Percentiles rank a stretch among this genome's conserved stretches.
Conservation (phyloP, 2,113 vertebrate species). For the Apeltes quadracus region DNA sequence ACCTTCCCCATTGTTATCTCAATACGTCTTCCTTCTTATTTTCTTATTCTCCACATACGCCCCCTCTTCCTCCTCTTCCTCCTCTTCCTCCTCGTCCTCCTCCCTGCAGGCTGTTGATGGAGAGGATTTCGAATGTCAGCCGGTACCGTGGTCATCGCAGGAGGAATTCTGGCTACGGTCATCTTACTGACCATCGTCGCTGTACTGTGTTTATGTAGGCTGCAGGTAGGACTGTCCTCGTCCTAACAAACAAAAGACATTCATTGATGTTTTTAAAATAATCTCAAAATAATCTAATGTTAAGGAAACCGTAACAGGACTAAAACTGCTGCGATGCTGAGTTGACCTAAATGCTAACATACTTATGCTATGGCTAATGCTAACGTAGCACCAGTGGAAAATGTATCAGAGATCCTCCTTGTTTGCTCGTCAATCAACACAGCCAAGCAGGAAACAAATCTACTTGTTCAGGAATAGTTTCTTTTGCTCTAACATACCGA, state of each 20-base stretch:
- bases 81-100: neutral
- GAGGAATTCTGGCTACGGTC: conserved; percentile 96
- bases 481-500: no score
- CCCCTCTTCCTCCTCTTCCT: neutral
- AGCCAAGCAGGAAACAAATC: no score
- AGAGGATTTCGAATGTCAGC: conserved; percentile 98
- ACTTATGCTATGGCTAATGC: neutral
- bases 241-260: neutral
- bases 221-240: conserved; percentile 82
- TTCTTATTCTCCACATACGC: no score
- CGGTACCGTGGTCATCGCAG: conserved; percentile 99
- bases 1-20: neutral
- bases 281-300: neutral
- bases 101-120: conserved; percentile 86
- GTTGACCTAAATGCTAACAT: neutral
- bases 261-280: neutral
- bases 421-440: no score
- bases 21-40: neutral
- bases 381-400: no score
- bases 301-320: neutral
- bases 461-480: no score
- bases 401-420: no score
- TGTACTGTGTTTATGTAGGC: conserved; percentile 87
- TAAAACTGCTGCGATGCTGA: neutral
- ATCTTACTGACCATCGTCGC: conserved; percentile 96